These are phyloP conservation scores for Neodiprion pinetum DNA, from an alignment of 1,140 invertebrate genomes.

Conservation along the genomic window DNA sequence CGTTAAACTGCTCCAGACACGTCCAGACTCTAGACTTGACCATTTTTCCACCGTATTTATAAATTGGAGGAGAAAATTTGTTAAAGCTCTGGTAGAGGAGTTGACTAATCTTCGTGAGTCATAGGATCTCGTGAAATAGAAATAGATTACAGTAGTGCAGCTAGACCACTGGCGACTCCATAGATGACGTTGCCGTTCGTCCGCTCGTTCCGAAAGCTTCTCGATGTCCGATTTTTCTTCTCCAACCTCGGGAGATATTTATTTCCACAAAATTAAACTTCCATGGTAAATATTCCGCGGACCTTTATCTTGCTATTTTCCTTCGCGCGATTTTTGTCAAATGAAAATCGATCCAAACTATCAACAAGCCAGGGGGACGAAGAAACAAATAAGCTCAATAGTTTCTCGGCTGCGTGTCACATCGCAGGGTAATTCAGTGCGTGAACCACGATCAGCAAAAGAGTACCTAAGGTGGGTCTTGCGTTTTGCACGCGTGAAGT, in stretches of 20 bases:
- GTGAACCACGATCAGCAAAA: conserved; percentile 30
- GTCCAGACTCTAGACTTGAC: neutral
- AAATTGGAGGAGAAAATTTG: conserved; percentile 4
- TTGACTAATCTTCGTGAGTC: conserved; percentile 50
- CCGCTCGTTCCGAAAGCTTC: too few species aligned
- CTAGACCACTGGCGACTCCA: neutral
- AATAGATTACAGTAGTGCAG: conserved; percentile 36
- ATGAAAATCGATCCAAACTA: conserved; percentile 25
- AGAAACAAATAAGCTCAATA: too few species aligned
- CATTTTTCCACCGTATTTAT: conserved; percentile 8
- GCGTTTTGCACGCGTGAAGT: conserved; percentile 27
- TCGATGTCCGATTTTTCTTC: conserved; percentile 12
- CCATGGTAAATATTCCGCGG: conserved; percentile 4
- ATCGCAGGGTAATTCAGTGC: neutral
- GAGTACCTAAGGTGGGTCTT: conserved; percentile 31
- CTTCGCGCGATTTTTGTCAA: neutral
- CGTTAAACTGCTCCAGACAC: too few species aligned
- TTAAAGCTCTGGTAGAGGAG: neutral
- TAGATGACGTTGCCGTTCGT: neutral
- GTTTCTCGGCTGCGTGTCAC: conserved; percentile 24
- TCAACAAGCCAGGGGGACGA: too few species aligned
- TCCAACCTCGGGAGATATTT: conserved; percentile 10
- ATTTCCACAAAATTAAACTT: conserved; percentile 31
- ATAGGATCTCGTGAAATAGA: conserved; percentile 48
- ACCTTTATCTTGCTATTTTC: neutral